Evolutionary conservation across 2,888 invertebrate species (phyloP), one percentile per base, ranked within the genome.

Genomic region (Agonopterix heracliana): DNA sequence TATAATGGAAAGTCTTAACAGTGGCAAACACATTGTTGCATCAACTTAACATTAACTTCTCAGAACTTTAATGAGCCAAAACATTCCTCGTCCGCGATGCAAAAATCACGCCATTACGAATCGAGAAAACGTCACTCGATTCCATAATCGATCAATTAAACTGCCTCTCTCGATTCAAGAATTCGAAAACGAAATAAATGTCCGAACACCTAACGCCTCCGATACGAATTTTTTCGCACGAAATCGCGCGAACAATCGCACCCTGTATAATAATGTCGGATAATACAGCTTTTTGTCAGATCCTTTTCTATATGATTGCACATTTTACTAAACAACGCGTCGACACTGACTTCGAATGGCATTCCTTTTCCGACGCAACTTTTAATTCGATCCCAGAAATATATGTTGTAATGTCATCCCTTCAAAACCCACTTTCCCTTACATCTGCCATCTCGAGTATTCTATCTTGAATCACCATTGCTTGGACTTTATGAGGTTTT

Each of bases 221-320:
- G 50, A 49, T 41, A 43, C 48, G 44, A 54, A 61, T 71, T 77
- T 78, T 78, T 77, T 76, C 74, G 71, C 74, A 70, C 74, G 69
- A 54, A 59, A 64, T 66, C 74, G 63, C 69, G 70, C 71, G 68
- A 71, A 76, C 74, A 79, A 73, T 77, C 74, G 70, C 60, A 55
- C 66, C 66, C 65, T 64, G 65, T 72, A 68, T 70, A 66, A 71
- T 75, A 74, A 74, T 75, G 78, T 71, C 66, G 66, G 71, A 73
- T 75, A 78, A 76, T 74, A 71, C 68, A 66, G 64, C 69, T 77
- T 78, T 81, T 77, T 77, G 71, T 68, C 61, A 57, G 61, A 66
- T 68, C 63, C 66, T 73, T 77, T 81, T 81, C 82, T 81, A 71
- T 83, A 78, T 74, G 77, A 81, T 77, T 83, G 80, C 84, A 81